Percentiles rank a stretch among this genome's conserved stretches.
Evolutionary conservation across 2,113 vertebrate genomes (phyloP).

Genomic region (Hippopotamus amphibius): DNA sequence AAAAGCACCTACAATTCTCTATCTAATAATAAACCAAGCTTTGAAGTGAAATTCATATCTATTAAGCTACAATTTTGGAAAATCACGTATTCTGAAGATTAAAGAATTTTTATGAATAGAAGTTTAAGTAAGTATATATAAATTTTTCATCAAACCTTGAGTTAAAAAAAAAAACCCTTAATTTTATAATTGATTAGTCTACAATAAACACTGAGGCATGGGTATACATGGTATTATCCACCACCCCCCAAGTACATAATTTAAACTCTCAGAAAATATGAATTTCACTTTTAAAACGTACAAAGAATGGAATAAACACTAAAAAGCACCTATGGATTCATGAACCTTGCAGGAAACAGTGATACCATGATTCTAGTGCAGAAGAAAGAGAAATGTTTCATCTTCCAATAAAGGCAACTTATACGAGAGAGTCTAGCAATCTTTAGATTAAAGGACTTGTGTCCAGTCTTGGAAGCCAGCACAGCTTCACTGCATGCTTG

Average conservation of each 20-base stretch:
- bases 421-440: not conserved
- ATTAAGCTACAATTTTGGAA: not conserved
- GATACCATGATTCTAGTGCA: not conserved
- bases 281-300: constrained; percentile 39
- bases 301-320: not conserved
- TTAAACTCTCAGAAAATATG: not conserved
- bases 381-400: constrained; percentile 14
- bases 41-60: not conserved
- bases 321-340: not conserved
- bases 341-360: not conserved
- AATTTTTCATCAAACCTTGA: constrained; percentile 10
- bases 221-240: not conserved
- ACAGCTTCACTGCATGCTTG: not conserved
- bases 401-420: not conserved
- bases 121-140: not conserved
- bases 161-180: not conserved
- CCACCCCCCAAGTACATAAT: not conserved
- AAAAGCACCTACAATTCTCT: constrained; percentile 34
- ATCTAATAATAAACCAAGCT: constrained; percentile 13
- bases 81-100: constrained; percentile 37
- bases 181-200: not conserved
- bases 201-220: not conserved
- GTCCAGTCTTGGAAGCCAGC: not conserved
- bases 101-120: constrained; percentile 22
- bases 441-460: not conserved